Conservation (phyloP, 2,113 vertebrate species). For the Cathartes aura region DNA sequence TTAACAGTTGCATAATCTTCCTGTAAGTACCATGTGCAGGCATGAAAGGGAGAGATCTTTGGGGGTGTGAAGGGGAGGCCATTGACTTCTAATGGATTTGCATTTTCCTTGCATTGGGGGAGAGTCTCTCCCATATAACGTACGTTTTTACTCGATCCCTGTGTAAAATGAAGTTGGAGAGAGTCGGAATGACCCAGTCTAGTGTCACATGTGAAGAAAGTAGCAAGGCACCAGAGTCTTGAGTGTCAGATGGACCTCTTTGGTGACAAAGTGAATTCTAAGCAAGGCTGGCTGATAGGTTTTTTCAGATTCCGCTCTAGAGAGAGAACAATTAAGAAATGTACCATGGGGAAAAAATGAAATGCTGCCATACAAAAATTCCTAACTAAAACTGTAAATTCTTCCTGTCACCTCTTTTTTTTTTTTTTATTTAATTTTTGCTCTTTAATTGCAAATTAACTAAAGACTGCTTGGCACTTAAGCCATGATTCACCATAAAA, state of each 20-base stretch:
- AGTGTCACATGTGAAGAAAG: background rate
- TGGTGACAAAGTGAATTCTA: background rate
- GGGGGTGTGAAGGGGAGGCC: background rate
- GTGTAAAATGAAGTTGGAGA: background rate
- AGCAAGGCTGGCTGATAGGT: background rate
- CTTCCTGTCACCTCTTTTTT: background rate
- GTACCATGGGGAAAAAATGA: background rate
- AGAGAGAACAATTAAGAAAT: background rate
- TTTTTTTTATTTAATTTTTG: background rate
- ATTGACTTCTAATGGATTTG: background rate
- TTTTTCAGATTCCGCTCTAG: background rate
- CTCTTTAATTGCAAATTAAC: background rate
- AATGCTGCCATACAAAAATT: background rate
- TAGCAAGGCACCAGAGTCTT: background rate
- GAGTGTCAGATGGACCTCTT: background rate
- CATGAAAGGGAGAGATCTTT: background rate
- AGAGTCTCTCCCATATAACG: background rate
- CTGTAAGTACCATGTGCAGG: background rate
- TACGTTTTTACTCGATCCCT: background rate
- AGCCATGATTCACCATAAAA: background rate
- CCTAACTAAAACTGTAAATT: background rate
- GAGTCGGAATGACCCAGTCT: background rate
- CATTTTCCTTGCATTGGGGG: background rate
- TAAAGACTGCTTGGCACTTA: background rate
- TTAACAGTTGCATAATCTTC: background rate